phyloP scores from a whole-genome alignment of 2,797 vertebrate genomes.

The Chloroceryle inda region DNA sequence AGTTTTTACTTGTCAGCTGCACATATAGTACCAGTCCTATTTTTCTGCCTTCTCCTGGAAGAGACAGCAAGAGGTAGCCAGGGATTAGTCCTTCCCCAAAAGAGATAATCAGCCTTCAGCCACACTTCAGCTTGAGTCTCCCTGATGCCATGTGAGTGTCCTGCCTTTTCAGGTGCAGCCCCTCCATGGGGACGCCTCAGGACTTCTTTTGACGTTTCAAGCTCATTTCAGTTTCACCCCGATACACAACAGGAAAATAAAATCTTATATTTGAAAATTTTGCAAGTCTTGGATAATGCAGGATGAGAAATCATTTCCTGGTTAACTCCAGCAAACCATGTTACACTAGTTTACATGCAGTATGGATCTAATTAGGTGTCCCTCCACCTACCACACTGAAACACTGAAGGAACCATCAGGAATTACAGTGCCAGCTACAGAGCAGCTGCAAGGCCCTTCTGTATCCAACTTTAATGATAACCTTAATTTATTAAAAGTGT shows the following conservation, averaged over 20 bases:
- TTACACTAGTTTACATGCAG: background rate
- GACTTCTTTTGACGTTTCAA: background rate
- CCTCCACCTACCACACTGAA: background rate
- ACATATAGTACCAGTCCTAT: fast-evolving
- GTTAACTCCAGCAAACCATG: background rate
- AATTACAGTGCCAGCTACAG: background rate
- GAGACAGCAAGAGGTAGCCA: fast-evolving
- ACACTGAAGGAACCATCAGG: background rate
- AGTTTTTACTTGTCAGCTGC: background rate
- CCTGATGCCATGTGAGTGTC: fast-evolving
- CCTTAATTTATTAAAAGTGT: background rate
- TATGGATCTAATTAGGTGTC: too few species aligned
- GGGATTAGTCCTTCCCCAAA: background rate
- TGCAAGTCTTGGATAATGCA: background rate
- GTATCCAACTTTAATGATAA: background rate
- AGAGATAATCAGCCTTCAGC: background rate
- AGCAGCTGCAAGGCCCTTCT: background rate
- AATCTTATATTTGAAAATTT: background rate
- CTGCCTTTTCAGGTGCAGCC: background rate
- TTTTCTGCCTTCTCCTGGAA: background rate
- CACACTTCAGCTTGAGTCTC: fast-evolving
- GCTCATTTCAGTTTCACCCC: background rate
- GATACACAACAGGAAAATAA: background rate
- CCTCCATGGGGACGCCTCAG: fast-evolving
- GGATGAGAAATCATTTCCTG: background rate